Percentiles rank a stretch among this genome's conserved stretches.
Evolutionary conservation across 2,888 invertebrate species (phyloP).

Genomic region (Mantis religiosa): DNA sequence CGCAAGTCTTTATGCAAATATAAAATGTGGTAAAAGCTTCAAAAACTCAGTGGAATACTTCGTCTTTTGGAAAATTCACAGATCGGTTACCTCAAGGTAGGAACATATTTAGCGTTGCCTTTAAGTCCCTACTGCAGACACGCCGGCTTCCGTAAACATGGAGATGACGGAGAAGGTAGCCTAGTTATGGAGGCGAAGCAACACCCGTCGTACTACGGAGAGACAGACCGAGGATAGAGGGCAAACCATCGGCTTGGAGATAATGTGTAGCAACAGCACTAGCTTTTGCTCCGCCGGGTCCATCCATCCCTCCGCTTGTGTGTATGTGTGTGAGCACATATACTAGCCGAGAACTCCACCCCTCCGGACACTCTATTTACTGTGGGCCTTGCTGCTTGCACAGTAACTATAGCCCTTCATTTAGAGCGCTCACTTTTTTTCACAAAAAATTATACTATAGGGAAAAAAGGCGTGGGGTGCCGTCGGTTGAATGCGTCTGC

Average conservation of each 20-base stretch:
- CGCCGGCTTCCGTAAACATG: not conserved
- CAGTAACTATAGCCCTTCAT: constrained; percentile 4
- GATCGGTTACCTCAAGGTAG: not conserved
- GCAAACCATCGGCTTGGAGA: not conserved
- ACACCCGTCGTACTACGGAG: not conserved
- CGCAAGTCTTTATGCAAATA: too few species aligned
- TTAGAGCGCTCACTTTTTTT: constrained; percentile 6
- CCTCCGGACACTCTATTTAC: constrained; percentile 1
- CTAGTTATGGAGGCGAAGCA: not conserved
- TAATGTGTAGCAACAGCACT: not conserved
- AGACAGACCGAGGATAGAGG: not conserved
- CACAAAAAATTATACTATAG: constrained; percentile 4
- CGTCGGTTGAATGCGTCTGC: constrained; percentile 7
- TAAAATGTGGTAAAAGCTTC: too few species aligned
- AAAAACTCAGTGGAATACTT: too few species aligned
- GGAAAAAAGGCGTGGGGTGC: not conserved
- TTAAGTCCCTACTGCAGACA: not conserved
- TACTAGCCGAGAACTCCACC: not conserved
- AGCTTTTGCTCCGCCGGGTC: not conserved
- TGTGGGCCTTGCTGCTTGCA: not conserved
- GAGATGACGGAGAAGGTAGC: not conserved
- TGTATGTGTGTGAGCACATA: not conserved
- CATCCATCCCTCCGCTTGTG: not conserved
- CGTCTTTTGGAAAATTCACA: too few species aligned
- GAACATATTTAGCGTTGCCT: not conserved